Conservation (phyloP, 2,113 vertebrate genomes). For the Ciconia boyciana region DNA sequence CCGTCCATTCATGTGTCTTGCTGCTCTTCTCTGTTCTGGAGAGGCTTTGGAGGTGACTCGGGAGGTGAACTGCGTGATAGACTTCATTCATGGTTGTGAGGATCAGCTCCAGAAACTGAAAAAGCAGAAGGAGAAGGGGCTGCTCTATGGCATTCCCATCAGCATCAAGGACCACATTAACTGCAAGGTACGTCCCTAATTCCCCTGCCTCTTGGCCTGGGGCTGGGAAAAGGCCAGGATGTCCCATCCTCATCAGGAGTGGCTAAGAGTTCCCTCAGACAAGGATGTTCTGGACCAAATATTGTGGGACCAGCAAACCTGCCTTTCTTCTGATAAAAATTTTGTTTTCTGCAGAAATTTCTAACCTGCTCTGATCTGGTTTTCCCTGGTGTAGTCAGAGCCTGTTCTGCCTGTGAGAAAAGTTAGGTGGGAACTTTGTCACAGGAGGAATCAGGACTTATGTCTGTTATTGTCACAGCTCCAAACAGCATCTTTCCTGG, state of each 20-base stretch:
- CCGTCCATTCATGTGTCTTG: background rate
- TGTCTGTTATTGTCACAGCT: background rate
- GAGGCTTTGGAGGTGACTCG: conserved; percentile 82
- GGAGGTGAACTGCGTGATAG: conserved; percentile 81
- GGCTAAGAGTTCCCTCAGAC: background rate
- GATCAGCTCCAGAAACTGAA: conserved; percentile 73
- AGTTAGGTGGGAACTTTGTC: background rate
- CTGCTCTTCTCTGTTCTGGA: background rate
- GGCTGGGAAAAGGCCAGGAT: background rate
- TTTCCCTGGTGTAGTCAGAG: background rate
- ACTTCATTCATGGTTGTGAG: conserved; percentile 80
- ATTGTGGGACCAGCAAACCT: background rate
- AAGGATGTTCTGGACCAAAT: background rate
- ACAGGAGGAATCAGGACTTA: background rate
- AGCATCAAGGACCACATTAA: conserved; percentile 87
- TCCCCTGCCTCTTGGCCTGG: background rate
- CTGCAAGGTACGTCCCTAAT: conserved; percentile 74
- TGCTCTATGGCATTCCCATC: conserved; percentile 86
- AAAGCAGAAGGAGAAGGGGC: conserved; percentile 47
- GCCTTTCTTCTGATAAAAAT: background rate
- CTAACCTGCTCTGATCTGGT: background rate
- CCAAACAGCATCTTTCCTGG: background rate
- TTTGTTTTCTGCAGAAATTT: background rate
- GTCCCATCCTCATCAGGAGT: background rate
- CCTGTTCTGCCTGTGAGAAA: background rate